phyloP scores from a whole-genome alignment of 1,140 invertebrate genomes.

The Gonioctena quinquepunctata region DNA sequence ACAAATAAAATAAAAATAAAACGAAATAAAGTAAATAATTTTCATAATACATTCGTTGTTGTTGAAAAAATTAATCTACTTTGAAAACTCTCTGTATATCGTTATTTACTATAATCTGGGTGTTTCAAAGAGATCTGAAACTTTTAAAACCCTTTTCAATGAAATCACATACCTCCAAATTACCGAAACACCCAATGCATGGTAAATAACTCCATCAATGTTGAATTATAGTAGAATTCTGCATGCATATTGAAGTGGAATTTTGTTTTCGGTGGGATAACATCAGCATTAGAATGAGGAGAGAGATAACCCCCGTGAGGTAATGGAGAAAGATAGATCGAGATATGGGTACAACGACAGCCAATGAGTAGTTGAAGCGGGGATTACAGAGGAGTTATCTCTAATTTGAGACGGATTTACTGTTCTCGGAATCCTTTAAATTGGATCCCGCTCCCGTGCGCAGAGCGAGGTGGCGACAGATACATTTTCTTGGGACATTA shows the following conservation, averaged over 20 bases:
- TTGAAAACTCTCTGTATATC: too few relatives aligned
- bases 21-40: too few relatives aligned
- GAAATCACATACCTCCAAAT: neutral
- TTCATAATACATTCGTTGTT: too few relatives aligned
- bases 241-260: conserved; percentile 2
- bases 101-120: too few relatives aligned
- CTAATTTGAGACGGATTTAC: conserved; percentile 62
- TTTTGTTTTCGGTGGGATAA: conserved; percentile 3
- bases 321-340: conserved; percentile 6
- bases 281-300: conserved; percentile 2
- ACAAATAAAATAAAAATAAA: too few relatives aligned
- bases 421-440: conserved; percentile 62
- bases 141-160: neutral
- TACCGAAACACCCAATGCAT: conserved; percentile 2
- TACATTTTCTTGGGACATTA: conserved; percentile 38
- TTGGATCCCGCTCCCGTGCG: conserved; percentile 53
- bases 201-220: neutral
- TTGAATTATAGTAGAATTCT: neutral
- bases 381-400: conserved; percentile 61
- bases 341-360: conserved; percentile 31
- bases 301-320: neutral
- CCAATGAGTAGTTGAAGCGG: conserved; percentile 51
- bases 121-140: neutral
- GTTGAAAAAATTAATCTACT: too few relatives aligned
- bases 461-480: conserved; percentile 28